Percentiles rank a stretch among this genome's conserved stretches.
These are phyloP conservation scores for Decapterus maruadsi DNA, from an alignment of 2,797 vertebrate species.

Conservation along the genomic window DNA sequence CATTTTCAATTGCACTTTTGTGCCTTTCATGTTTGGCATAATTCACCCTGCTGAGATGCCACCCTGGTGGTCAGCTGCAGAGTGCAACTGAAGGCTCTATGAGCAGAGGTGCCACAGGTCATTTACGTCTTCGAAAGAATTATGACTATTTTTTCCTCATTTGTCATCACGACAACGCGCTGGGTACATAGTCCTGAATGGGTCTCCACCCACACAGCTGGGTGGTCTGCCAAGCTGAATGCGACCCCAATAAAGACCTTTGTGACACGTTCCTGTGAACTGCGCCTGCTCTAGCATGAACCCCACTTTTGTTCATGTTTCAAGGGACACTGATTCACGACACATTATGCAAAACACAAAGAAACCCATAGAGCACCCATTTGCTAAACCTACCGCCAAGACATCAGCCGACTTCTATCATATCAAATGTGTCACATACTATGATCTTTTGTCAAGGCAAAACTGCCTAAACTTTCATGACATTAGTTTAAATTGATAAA, in stretches of 20 bases:
- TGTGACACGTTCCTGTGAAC: slow-evolving; percentile 52
- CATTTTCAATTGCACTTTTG: slow-evolving; percentile 54
- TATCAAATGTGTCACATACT: slow-evolving; percentile 21
- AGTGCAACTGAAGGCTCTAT: slow-evolving; percentile 67
- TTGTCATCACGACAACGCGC: slow-evolving; percentile 66
- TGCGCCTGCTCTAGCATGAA: slow-evolving; percentile 68
- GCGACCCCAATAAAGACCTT: slow-evolving; percentile 78
- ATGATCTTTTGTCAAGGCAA: slow-evolving; percentile 1
- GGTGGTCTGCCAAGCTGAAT: slow-evolving; percentile 78
- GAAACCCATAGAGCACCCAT: slow-evolving; percentile 57
- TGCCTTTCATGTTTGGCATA: slow-evolving; percentile 65
- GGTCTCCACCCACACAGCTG: slow-evolving; percentile 64
- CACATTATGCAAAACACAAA: slow-evolving; percentile 64
- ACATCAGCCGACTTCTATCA: slow-evolving; percentile 36
- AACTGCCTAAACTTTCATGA: not conserved
- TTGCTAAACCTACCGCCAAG: slow-evolving; percentile 31
- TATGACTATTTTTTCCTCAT: slow-evolving; percentile 72
- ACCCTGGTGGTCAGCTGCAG: slow-evolving; percentile 63
- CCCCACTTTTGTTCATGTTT: slow-evolving; percentile 68
- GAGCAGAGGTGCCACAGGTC: slow-evolving; percentile 60
- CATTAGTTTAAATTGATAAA: slow-evolving; percentile 1
- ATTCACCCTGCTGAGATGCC: slow-evolving; percentile 52
- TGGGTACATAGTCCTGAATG: slow-evolving; percentile 61
- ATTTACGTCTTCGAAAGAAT: slow-evolving; percentile 65
- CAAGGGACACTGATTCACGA: slow-evolving; percentile 65